Evolutionary conservation across 2,797 vertebrate species (phyloP), one percentile per base, ranked within the genome.

Genomic region (Argentina silus): DNA sequence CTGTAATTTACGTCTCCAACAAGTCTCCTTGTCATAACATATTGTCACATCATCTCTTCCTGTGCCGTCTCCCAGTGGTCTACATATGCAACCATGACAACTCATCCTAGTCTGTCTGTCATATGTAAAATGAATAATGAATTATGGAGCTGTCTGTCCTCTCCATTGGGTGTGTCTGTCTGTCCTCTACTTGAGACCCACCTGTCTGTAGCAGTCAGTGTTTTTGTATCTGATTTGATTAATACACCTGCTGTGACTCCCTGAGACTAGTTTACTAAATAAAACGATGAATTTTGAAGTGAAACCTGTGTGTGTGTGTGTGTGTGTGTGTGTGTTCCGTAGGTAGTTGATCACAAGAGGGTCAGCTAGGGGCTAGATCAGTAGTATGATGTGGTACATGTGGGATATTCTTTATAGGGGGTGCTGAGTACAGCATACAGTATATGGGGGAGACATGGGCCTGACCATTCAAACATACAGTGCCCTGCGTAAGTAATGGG

Each of bases 71-170:
- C 70, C 67, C 55, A 70, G 11, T 23, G 70, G 7, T 27, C 56
- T 19, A 21, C 27, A n/a, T 59, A 23, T 59, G 69, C 74, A 60
- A 36, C 4, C 27, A 36, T 36, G 27, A 4, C 27, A 36, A 36
- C 27, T 36, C 72, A 0, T 62, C 70, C 51, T 56, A 64, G 4
- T 45, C 78, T 79, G 70, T 19, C 27, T 36, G n/a, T 74, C 60
- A 7, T 74, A 78, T 87, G 81, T 87, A 75, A 85, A 87, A 89
- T 88, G 89, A 92, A 90, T 59, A 55, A 53, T 70, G n/a, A n/a
- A n/a, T n/a, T n/a, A n/a, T n/a, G n/a, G n/a, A n/a, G n/a, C n/a
- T n/a, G n/a, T n/a, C n/a, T n/a, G n/a, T n/a, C n/a, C n/a, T n/a
- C n/a, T n/a, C n/a, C n/a, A n/a, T n/a, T n/a, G n/a, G n/a, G n/a